Conservation (phyloP, 2,888 invertebrate species). For the Meganola albula region DNA sequence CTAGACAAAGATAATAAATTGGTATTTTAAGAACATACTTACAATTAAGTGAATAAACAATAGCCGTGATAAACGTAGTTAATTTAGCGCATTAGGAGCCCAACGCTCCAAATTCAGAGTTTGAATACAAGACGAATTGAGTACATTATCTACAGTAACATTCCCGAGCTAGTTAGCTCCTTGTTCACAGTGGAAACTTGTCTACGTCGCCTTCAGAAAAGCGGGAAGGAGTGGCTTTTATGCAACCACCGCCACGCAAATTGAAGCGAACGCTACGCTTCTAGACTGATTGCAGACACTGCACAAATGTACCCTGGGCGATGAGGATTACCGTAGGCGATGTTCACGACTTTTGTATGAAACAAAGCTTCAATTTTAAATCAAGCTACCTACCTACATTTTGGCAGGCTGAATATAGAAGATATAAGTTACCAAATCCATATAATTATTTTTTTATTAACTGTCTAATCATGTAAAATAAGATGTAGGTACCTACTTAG, state of each 20-base stretch:
- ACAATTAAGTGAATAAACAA: slow-evolving; percentile 40
- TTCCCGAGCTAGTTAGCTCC: slow-evolving; percentile 51
- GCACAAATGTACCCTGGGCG: slow-evolving; percentile 18
- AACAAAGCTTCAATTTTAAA: slow-evolving; percentile 24
- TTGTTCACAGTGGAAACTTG: slow-evolving; percentile 49
- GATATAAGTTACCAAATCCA: too few species aligned
- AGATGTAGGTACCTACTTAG: too few species aligned
- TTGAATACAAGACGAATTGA: slow-evolving; percentile 58
- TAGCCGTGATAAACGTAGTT: slow-evolving; percentile 33
- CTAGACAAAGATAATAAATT: too few species aligned
- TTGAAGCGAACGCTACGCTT: slow-evolving; percentile 45
- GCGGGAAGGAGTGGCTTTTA: slow-evolving; percentile 46
- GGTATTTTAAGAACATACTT: too few species aligned
- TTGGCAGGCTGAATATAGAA: neutral
- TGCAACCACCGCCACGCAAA: slow-evolving; percentile 49
- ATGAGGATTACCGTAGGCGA: slow-evolving; percentile 28
- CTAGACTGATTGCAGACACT: slow-evolving; percentile 47
- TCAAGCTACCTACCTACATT: slow-evolving; percentile 10
- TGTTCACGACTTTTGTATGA: slow-evolving; percentile 31
- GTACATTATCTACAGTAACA: slow-evolving; percentile 53
- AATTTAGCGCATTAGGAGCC: slow-evolving; percentile 37
- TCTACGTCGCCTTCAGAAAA: slow-evolving; percentile 47
- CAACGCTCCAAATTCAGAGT: slow-evolving; percentile 31
- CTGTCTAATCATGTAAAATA: too few species aligned
- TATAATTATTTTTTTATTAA: too few species aligned